Evolutionary conservation across 2,113 vertebrate genomes (phyloP), one percentile per base, ranked within the genome.

Genomic region (Scomber colias): DNA sequence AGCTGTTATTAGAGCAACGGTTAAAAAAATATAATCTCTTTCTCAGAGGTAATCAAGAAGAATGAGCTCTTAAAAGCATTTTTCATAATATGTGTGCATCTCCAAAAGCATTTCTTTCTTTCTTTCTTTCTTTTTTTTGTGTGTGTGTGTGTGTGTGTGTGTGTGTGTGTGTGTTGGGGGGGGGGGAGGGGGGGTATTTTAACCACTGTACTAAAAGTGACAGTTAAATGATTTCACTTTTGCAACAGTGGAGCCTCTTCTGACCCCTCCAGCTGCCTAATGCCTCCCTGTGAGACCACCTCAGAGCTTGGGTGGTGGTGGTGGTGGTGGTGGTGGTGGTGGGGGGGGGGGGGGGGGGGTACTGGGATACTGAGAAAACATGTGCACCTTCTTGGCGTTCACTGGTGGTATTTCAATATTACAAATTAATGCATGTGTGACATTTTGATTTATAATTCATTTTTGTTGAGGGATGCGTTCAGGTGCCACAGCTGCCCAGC

Each of bases 31-130:
- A 70, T 87, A 80, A 90, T 87, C 83, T 53, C n/a, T 73, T 49
- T 69, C 55, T 65, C 44, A 61, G 75, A 55, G 49, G 62, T 86
- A 87, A 87, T 81, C 71, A 90, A 84, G 70, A 90, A 84, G 70
- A 71, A 66, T 70, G 57, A 87, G 81, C 78, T 71, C 81, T 86
- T 78, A 83, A 78, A 85, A 62, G 68, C 55, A 35, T 81, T 73
- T 71, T 67, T 59, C 54, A 59, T 78, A 48, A 68, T 60, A n/a
- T 71, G 3, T 61, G 30, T 19, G 14, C 9, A 24, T 71, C 57
- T 73, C 19, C 35, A 24, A 19, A 61, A 30, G 15, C 62, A 8
- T 7, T 16, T n/a, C 35, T 46, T 62, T 27, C 7, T n/a, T 27
- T 27, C 3, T 27, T 27, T 24, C 4, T 63, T 63, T 44, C 0